A percentile compares a stretch with the other conserved stretches of the same genome.
These are phyloP conservation scores for Parazoanthus darwini DNA, from an alignment of 92 coral and sea anemone genomes.

Conservation along the genomic window DNA sequence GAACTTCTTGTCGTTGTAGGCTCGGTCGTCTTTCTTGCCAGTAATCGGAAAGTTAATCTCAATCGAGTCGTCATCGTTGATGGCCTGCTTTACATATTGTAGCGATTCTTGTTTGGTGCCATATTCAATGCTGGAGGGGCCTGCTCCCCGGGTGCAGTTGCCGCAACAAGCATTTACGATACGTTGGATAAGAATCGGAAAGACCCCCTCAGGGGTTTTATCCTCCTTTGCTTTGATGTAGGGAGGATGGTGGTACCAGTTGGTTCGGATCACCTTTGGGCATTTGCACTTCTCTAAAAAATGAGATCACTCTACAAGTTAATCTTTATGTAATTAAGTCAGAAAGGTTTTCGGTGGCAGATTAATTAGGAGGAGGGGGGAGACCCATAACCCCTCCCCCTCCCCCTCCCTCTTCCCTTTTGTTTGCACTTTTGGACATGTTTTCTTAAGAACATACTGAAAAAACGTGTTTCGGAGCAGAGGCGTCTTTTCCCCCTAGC, in stretches of 20 bases:
- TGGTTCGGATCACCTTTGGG: slow-evolving; percentile 74
- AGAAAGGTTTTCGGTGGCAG: no score
- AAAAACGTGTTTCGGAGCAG: neutral
- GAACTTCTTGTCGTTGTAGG: slow-evolving; percentile 70
- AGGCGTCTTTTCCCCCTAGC: no score
- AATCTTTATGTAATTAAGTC: neutral
- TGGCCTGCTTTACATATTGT: slow-evolving; percentile 53
- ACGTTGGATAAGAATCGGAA: slow-evolving; percentile 61
- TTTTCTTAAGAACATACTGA: neutral
- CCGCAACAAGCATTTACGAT: slow-evolving; percentile 83
- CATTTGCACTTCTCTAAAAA: slow-evolving; percentile 85
- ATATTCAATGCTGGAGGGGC: slow-evolving; percentile 65
- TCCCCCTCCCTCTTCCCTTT: no score
- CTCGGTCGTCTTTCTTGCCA: slow-evolving; percentile 82
- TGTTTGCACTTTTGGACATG: no score
- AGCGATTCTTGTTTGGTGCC: slow-evolving; percentile 41
- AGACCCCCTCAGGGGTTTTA: slow-evolving; percentile 59
- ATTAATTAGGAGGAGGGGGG: no score
- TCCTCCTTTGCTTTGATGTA: slow-evolving; percentile 47
- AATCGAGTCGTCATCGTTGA: slow-evolving; percentile 33
- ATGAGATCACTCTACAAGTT: neutral
- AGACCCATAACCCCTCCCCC: no score
- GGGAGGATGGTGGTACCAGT: slow-evolving; percentile 84
- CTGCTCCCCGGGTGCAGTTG: slow-evolving; percentile 89
- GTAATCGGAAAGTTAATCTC: slow-evolving; percentile 90